phyloP scores from a whole-genome alignment of 2,797 vertebrate species.

The Thamnophis elegans region DNA sequence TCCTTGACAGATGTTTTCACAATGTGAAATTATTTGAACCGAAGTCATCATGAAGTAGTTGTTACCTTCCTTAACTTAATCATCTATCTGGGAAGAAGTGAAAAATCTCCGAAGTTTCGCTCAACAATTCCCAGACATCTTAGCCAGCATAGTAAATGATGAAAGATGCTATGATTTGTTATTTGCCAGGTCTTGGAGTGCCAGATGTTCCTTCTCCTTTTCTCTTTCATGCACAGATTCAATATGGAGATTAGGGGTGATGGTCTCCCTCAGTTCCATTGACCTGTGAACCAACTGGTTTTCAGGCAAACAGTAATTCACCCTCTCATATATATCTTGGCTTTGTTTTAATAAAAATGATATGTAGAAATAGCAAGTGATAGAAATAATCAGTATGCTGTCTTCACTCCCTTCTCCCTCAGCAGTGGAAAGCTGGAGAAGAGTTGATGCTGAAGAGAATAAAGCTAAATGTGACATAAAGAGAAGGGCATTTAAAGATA shows the following conservation, averaged over 20 bases:
- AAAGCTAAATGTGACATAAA: background rate
- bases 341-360: background rate
- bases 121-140: background rate
- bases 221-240: background rate
- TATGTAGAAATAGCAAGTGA: background rate
- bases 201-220: background rate
- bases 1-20: background rate
- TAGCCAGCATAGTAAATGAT: background rate
- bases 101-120: background rate
- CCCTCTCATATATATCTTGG: background rate
- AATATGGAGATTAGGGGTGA: background rate
- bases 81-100: background rate
- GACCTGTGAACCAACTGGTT: background rate
- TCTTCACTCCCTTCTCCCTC: background rate
- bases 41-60: background rate
- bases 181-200: background rate
- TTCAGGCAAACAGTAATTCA: background rate
- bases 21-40: background rate
- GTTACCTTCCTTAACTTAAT: background rate
- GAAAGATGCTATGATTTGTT: background rate
- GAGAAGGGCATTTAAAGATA: background rate
- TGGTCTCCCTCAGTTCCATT: background rate
- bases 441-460: background rate
- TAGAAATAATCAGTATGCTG: background rate
- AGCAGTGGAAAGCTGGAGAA: background rate